Evolutionary conservation across 2,797 vertebrate species (phyloP), one percentile per base, ranked within the genome.

Genomic region (Schizothorax lantsangensis): DNA sequence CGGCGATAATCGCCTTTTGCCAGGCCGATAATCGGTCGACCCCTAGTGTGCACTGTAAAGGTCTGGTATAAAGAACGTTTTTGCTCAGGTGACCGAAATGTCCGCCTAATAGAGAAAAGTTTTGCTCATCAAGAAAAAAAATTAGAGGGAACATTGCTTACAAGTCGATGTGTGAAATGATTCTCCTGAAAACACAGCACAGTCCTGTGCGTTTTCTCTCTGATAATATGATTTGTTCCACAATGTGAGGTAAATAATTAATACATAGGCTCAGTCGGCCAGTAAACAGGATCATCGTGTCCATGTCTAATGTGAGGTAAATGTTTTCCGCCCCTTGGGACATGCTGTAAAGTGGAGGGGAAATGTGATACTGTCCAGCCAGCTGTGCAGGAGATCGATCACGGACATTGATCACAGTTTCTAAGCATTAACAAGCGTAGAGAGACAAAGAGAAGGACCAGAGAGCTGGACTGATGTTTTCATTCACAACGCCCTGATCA

Each of bases 401-500:
- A 78, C 57, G 8, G 64, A 66, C 88, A 88, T 84, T 88, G 90
- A 93, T 91, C 90, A 90, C 82, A 85, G 86, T 91, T 86, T 88
- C 86, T 88, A 88, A 83, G 40, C 82, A 80, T 59, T 90, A 91
- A 92, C 91, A 89, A 91, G 85, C 86, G 73, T 54, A 69, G 49
- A 83, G 54, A 33, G 33, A 83, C 21, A 66, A 5, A 75, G 57
- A 38, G 84, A 59, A 12, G 59, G 45, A 77, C 23, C 15, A 69
- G 83, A 62, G 78, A 74, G 72, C 57, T 80, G 30, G 45, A 47
- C 43, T 84, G 86, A 88, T 88, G 84, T 75, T 84, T 88, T 86
- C 69, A 84, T 84, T 88, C 78, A 74, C 59, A 71, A 47, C 4
- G 36, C 8, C 6, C 54, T 69, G 79, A 87, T 81, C 78, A 30